Percentiles rank a stretch among this genome's conserved stretches.
Evolutionary conservation across 2,888 invertebrate species (phyloP).

Genomic region (Oscheius myriophilus): DNA sequence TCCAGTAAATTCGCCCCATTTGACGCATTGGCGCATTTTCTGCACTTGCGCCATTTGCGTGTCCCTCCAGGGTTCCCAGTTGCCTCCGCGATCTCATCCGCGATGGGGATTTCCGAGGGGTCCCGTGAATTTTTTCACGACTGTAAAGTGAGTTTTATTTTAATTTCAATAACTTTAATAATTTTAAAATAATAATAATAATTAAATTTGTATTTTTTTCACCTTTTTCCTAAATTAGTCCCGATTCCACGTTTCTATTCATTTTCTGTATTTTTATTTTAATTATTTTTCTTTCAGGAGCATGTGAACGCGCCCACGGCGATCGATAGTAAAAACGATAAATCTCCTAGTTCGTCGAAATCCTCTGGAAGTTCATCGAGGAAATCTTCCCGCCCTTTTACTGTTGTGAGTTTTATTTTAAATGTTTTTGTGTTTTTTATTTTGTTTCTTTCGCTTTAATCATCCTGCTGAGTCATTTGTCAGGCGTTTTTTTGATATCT

Average conservation of each 20-base stretch:
- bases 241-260: no score
- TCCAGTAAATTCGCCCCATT: no score
- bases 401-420: slow-evolving; percentile 1
- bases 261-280: background rate
- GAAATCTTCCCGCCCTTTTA: slow-evolving; percentile 8
- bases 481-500: background rate
- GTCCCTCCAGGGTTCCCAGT: no score
- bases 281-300: slow-evolving; percentile 21
- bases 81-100: no score
- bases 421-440: background rate
- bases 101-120: no score
- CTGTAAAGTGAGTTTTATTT: no score
- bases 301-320: slow-evolving; percentile 29
- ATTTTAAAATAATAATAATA: background rate
- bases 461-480: no score
- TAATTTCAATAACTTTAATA: no score
- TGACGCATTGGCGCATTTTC: no score
- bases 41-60: no score
- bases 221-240: background rate
- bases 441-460: no score
- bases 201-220: background rate
- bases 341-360: slow-evolving; percentile 23
- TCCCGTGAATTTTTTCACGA: no score
- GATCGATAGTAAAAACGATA: slow-evolving; percentile 20
- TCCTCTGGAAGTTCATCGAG: slow-evolving; percentile 10